These are phyloP conservation scores for Scaptomyza polygonia DNA, from an alignment of 2,888 invertebrate genomes.

Conservation along the genomic window DNA sequence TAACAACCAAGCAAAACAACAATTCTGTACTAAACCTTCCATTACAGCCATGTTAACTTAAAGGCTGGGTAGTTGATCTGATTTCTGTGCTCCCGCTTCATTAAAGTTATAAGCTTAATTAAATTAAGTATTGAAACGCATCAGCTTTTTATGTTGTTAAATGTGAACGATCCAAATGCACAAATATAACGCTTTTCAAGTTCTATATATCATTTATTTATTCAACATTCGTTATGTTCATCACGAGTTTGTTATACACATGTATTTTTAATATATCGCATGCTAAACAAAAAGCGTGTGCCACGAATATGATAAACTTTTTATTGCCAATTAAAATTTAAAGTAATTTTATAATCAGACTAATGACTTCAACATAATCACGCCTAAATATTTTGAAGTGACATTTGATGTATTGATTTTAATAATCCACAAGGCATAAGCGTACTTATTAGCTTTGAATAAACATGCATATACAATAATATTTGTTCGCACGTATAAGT, in stretches of 20 bases:
- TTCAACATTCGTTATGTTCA: constrained; percentile 28
- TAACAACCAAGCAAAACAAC: no score
- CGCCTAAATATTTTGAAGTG: background rate
- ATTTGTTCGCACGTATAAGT: background rate
- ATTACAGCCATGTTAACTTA: no score
- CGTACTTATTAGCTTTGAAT: constrained; percentile 5
- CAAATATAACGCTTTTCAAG: constrained; percentile 26
- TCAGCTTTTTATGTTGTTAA: no score
- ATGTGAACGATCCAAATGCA: constrained; percentile 13
- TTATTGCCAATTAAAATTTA: background rate
- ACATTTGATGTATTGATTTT: background rate
- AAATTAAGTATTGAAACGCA: background rate
- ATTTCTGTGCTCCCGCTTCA: constrained; percentile 4
- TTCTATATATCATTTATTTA: constrained; percentile 15
- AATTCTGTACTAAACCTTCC: no score
- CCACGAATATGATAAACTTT: background rate
- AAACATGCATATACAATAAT: background rate
- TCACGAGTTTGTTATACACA: constrained; percentile 39
- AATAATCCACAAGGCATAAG: constrained; percentile 10
- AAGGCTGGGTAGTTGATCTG: background rate
- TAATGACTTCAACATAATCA: background rate
- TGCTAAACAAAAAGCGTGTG: background rate
- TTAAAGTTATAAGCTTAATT: constrained; percentile 6
- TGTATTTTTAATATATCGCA: constrained; percentile 29
- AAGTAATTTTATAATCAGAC: background rate